Base-by-base conservation (phyloP, 2,797 vertebrate species). In the Gadopsis bispinosus region DNA sequence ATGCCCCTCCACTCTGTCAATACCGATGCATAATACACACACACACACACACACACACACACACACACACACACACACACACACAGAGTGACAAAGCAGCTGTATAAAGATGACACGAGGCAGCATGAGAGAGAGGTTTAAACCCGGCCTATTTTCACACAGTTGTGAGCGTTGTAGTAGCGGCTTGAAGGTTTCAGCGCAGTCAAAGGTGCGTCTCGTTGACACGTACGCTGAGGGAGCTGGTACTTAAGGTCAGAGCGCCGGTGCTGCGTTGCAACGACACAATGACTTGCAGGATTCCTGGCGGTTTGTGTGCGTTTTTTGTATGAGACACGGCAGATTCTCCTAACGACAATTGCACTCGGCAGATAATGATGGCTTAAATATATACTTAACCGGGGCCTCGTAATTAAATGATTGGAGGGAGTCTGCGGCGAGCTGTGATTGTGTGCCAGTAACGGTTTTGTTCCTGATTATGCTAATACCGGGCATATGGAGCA, bases 321-420 rank as follows among this genome's bases (percentile, higher is more conserved):
- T 2, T 39, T 78, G 67, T 59, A 87, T 85, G 80, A 85, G 63
- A 78, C 63, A 39, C 48, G 41, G 80, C 80, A 81, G 82, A 86
- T 87, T 86, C 75, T 83, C 80, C 83, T 48, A 76, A 81, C 87
- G 89, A 85, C 83, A 87, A 86, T 91, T 83, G 79, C 83, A 78
- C 86, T 82, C 37, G 43, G 80, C 77, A 86, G 83, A 93, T 91
- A 92, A 92, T 90, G 87, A 92, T 80, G 76, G 88, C 91, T 91
- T 92, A 88, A 91, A 94, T 90, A 91, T 89, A 90, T 89, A 85
- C 90, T 93, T 92, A 87, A 87, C 89, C 83, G 87, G 86, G 91
- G 83, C 87, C 85, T 88, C 67, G 81, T 93, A 95, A 94, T 93
- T 89, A 92, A 94, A 93, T 92, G 88, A 94, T 94, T 93, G 87